Evolutionary conservation across 2,113 vertebrate genomes (phyloP), one percentile per base, ranked within the genome.

Genomic region (Nyctereutes procyonoides): DNA sequence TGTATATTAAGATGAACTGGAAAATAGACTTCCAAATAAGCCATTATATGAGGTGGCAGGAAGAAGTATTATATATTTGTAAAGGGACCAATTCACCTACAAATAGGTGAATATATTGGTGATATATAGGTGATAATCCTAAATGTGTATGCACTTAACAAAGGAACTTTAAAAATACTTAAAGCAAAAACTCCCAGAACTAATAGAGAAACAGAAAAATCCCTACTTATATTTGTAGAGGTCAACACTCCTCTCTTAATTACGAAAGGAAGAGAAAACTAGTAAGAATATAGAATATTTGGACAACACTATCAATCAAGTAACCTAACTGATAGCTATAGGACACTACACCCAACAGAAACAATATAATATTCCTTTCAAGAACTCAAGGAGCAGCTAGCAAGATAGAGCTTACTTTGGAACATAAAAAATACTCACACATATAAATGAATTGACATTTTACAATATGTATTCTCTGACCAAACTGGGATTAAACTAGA

Each of bases 11-110:
- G 15, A 62, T 35, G 10, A 77, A 43, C 43, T 43, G 43, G 17
- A 69, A 32, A 67, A 16, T 1, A 51, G n/a, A 74, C 30, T 62
- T 35, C 80, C 56, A 88, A 67, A 60, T 15, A 89, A 86, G n/a
- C 7, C 3, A 30, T 24, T 73, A 48, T 12, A 43, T 15, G 3
- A 15, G 12, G 13, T 1, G 0, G 5, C 2, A 3, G 48, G 17
- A 69, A 19, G 53, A 35, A 2, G 32, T 20, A 73, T 2, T 35
- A 16, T 0, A 10, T 24, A 20, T 30, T 83, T 60, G 82, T 8
- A 71, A 87, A 38, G 14, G 26, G 24, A 19, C 22, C 26, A 1
- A 19, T 30, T 51, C 3, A 4, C 20, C 53, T 30, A 38, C 30
- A 48, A 43, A 43, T 43, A 43, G 43, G 6, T 43, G 43, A 5